Evolutionary conservation across 2,113 vertebrate genomes (phyloP).

Genomic region (Miniopterus natalensis): DNA sequence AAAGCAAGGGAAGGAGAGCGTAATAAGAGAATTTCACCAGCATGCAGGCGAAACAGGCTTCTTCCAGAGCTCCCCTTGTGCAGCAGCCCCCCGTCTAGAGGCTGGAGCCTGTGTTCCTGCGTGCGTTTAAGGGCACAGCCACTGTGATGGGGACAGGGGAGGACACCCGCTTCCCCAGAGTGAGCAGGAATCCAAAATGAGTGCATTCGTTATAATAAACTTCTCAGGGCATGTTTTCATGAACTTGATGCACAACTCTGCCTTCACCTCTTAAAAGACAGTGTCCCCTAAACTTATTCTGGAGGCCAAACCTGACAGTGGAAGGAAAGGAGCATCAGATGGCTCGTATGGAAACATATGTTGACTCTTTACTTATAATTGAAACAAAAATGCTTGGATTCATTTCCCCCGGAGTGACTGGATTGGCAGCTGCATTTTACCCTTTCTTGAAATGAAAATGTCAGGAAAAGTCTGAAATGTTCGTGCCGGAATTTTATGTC

Average conservation of each 20-base stretch:
- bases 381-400: background rate
- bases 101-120: background rate
- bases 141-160: background rate
- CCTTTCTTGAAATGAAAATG: conserved; percentile 70
- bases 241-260: background rate
- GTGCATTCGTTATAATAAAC: background rate
- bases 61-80: background rate
- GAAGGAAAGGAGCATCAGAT: background rate
- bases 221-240: background rate
- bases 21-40: background rate
- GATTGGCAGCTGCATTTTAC: conserved; percentile 47
- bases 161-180: background rate
- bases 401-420: conserved; percentile 22
- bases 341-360: background rate
- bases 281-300: background rate
- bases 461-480: conserved; percentile 52
- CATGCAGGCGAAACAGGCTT: background rate
- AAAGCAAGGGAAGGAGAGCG: background rate
- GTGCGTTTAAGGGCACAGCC: background rate
- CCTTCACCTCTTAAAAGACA: background rate
- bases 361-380: conserved; percentile 25
- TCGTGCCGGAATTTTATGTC: conserved; percentile 38
- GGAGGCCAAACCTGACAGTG: background rate
- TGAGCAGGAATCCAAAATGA: background rate
- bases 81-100: background rate